Evolutionary conservation across 2,888 invertebrate species (phyloP).

Genomic region (Sphaerophoria rueppellii): DNA sequence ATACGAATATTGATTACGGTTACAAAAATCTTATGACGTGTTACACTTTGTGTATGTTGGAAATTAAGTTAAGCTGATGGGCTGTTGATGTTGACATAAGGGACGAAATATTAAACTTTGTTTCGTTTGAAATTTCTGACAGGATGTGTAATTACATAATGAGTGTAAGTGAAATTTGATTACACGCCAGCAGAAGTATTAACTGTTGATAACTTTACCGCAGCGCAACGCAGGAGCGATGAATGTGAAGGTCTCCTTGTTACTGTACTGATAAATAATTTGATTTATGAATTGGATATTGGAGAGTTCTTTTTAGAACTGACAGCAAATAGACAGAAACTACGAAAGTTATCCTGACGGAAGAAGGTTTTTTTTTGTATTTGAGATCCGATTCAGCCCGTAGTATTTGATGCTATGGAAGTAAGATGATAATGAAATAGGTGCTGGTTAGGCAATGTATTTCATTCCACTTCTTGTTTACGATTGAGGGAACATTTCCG

Average conservation of each 20-base stretch:
- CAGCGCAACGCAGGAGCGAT: not conserved
- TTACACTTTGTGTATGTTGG: conserved; percentile 63
- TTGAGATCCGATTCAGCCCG: not conserved
- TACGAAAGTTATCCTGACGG: not conserved
- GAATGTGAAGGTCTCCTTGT: conserved; percentile 13
- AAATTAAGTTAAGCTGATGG: conserved; percentile 71
- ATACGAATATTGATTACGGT: conserved; percentile 49
- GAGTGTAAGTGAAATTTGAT: conserved; percentile 69
- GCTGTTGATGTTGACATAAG: conserved; percentile 64
- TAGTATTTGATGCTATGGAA: too few relatives aligned
- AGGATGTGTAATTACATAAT: conserved; percentile 71
- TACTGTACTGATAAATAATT: conserved; percentile 22
- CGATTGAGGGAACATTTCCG: too few relatives aligned
- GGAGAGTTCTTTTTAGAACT: not conserved
- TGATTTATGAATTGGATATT: conserved; percentile 33
- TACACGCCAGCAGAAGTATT: conserved; percentile 41
- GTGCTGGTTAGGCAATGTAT: too few relatives aligned
- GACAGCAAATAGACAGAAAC: not conserved
- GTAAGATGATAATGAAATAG: too few relatives aligned
- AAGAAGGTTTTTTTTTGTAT: not conserved
- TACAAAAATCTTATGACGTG: conserved; percentile 63
- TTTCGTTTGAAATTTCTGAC: conserved; percentile 67
- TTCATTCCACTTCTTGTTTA: too few relatives aligned
- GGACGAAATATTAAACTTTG: conserved; percentile 70
- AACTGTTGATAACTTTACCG: conserved; percentile 39